Evolutionary conservation across 35 echinoderm and acorn worm genomes (phyloP), one percentile per base, ranked within the genome.

Genomic region (Amphiura filiformis): DNA sequence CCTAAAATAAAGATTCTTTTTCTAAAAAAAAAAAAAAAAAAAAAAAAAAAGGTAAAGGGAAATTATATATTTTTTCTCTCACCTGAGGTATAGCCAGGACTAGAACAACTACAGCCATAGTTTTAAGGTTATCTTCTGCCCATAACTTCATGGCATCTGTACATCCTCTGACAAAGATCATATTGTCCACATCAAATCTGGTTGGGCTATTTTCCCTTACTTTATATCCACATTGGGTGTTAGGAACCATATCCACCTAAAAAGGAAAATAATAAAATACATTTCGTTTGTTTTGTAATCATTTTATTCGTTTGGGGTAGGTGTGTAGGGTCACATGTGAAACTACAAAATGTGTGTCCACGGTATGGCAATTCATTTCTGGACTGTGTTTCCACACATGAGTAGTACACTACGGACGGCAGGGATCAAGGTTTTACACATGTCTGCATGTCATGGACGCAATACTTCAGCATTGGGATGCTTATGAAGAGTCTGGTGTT

Each of bases 171-270:
- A 88, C 77, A 40, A 87, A 90, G 35, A 98, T 94, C 1, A 31
- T 38, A 28, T 88, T 85, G 37, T 92, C 80, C 3, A 94, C n/a
- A 22, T 86, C 82, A 26, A 82, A 84, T 2, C 41, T 82, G 20
- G 87, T n/a, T 13, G 82, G 89, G 56, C 82, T 56, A 22, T 85
- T 85, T 34, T 91, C 75, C 30, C 92, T 80, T 0, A 94, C 39
- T 32, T 82, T 82, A 36, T 90, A 84, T 37, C 96, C 96, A 84
- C 96, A 98, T 35, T 90, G 92, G 0, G 92, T 94, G 90, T 98
- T 98, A 26, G 83, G 28, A 0, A 98, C 90, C 28, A 49, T 49
- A 26, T 92, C 87, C 56, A 39, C 42, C 96, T 98, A 65, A 3
- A 39, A 34, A 77, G 9, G 37, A 12, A 93, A 84, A 82, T 35